These are phyloP conservation scores for Melanotaenia trifasciata DNA, from an alignment of 2,797 vertebrate species.

Conservation along the genomic window DNA sequence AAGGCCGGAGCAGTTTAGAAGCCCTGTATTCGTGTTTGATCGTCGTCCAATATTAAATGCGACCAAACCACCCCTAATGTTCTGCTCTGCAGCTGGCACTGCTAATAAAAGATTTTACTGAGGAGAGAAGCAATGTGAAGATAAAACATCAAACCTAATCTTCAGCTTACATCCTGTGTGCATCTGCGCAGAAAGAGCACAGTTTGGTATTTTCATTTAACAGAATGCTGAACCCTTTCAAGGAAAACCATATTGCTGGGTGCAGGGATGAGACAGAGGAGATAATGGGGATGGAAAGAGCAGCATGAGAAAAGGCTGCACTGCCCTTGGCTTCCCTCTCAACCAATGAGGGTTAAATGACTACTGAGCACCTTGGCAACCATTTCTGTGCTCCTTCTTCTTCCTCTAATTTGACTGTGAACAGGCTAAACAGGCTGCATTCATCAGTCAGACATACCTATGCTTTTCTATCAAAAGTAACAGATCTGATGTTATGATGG, in stretches of 20 bases:
- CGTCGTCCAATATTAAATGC: slow-evolving; percentile 49
- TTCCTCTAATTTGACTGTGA: slow-evolving; percentile 55
- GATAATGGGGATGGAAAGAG: slow-evolving; percentile 76
- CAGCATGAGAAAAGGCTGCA: slow-evolving; percentile 69
- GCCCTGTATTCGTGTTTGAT: slow-evolving; percentile 55
- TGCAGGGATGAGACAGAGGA: slow-evolving; percentile 63
- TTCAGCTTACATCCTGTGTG: slow-evolving; percentile 42
- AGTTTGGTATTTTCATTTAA: slow-evolving; percentile 75
- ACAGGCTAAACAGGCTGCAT: slow-evolving; percentile 43
- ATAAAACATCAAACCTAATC: slow-evolving; percentile 68
- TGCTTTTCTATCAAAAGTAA: slow-evolving; percentile 27
- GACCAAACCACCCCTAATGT: slow-evolving; percentile 52
- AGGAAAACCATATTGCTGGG: slow-evolving; percentile 52
- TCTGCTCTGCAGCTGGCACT: slow-evolving; percentile 28
- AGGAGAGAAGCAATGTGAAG: slow-evolving; percentile 40
- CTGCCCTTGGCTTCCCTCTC: slow-evolving; percentile 69
- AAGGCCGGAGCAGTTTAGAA: slow-evolving; percentile 39
- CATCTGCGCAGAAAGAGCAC: slow-evolving; percentile 54
- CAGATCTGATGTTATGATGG: slow-evolving; percentile 5
- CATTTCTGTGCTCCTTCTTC: slow-evolving; percentile 61
- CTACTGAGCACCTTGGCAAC: slow-evolving; percentile 79
- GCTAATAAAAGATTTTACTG: slow-evolving; percentile 49
- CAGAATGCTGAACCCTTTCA: slow-evolving; percentile 66
- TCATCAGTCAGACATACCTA: slow-evolving; percentile 36
- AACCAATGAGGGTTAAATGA: slow-evolving; percentile 79